Base-by-base conservation (phyloP, 2,888 invertebrate genomes). In the Amaurobius ferox region DNA sequence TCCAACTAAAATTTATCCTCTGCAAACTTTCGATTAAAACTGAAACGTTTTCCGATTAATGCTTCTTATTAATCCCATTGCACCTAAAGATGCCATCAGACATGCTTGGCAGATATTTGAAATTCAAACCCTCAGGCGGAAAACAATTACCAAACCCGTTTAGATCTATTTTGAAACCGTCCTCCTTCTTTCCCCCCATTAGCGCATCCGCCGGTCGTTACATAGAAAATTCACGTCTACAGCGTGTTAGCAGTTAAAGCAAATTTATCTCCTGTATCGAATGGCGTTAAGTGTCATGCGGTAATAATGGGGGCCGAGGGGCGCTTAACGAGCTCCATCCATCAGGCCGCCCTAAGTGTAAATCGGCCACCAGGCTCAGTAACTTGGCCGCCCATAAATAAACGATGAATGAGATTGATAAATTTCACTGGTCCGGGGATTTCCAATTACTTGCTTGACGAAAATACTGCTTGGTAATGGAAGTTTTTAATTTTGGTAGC, bases 181-280 rank as follows among this genome's bases (percentile, higher is more conserved):
- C n/a, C 6, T 9, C 35, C 35, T 35, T 35, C 35, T 9, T 9
- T n/a, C 19, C 19, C 44, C 55, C 55, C 55, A 23, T 55, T 55
- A 55, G 55, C 55, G 19, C 23, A 55, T 55, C 55, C 55, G 19
- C 5, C 23, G 55, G 77, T 66, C 66, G 71, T 83, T 77, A 83
- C 83, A 83, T 29, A 23, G 77, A 66, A 66, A 83, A 83, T 66
- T 66, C 83, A 77, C 83, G 77, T 77, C 76, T 77, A 83, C 83
- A 77, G 83, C 77, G 77, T 83, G 83, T 83, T 81, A 81, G 81
- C 81, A 76, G 81, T 81, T 83, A 83, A 83, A 77, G 83, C 83
- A 83, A 77, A 83, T 83, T 83, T 83, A 83, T 83, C 83, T 83
- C 83, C 76, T 77, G 83, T 83, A 83, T 83, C 83, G 83, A 35